phyloP scores from a whole-genome alignment of 2,888 invertebrate species.

The Brachypterus glaber region DNA sequence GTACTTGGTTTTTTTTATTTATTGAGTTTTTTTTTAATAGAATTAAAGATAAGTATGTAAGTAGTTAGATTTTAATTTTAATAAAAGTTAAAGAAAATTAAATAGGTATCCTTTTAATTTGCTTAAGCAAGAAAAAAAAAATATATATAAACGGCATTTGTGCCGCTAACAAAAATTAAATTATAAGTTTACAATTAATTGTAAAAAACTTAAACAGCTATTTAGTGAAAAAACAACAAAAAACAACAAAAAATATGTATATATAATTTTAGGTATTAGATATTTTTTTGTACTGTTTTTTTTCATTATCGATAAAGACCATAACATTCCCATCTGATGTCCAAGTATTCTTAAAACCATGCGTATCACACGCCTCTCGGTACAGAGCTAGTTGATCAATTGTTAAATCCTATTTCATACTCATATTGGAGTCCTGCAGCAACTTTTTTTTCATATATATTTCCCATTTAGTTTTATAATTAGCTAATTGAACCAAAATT shows the following conservation, averaged over 20 bases:
- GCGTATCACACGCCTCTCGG: neutral
- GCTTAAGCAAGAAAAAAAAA: neutral
- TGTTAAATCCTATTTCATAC: neutral
- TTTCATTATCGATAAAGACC: neutral
- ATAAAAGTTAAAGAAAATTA: neutral
- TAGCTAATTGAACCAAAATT: neutral
- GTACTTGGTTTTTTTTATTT: too few species aligned
- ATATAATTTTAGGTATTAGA: neutral
- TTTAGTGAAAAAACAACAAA: too few species aligned
- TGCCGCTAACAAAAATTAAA: neutral
- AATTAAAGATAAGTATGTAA: neutral
- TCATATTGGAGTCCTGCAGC: neutral
- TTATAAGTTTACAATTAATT: too few species aligned
- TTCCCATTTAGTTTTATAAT: neutral
- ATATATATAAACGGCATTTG: neutral
- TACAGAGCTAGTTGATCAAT: neutral
- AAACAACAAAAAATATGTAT: too few species aligned
- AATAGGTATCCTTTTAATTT: too few species aligned
- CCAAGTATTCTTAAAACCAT: too few species aligned
- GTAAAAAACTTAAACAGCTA: too few species aligned
- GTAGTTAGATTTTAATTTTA: neutral
- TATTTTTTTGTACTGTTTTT: neutral
- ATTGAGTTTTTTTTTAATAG: too few species aligned
- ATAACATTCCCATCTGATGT: neutral
- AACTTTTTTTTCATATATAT: neutral